Conservation (phyloP, 2,797 vertebrate species). For the Gastrophryne carolinensis region DNA sequence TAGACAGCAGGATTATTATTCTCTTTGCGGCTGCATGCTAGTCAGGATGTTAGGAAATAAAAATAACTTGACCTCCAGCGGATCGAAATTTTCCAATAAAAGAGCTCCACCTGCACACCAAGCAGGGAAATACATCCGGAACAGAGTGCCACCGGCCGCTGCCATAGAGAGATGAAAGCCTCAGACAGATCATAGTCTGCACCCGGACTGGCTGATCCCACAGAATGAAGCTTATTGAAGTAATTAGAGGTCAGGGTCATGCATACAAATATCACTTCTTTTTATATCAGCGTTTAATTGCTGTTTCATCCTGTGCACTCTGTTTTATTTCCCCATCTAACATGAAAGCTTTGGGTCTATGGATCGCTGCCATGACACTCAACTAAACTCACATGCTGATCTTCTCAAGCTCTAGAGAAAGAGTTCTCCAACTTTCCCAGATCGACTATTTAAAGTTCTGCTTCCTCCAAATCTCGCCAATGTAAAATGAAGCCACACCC, state of each 20-base stretch:
- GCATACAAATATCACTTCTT: conserved; percentile 16
- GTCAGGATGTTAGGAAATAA: conserved; percentile 16
- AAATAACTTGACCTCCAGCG: conserved; percentile 31
- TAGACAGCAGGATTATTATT: conserved; percentile 4
- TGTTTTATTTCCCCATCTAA: conserved; percentile 7
- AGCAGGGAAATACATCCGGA: neutral
- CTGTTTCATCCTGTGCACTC: conserved; percentile 20
- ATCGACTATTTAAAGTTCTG: neutral
- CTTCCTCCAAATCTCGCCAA: too few relatives aligned
- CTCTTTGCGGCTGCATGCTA: neutral
- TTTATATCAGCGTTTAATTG: conserved; percentile 38
- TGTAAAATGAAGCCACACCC: too few relatives aligned
- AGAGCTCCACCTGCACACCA: conserved; percentile 3
- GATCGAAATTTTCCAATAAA: conserved; percentile 9
- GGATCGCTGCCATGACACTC: conserved; percentile 13
- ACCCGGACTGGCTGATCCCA: neutral
- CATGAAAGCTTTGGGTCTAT: conserved; percentile 21
- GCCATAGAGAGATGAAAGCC: conserved; percentile 29
- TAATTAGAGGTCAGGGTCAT: conserved; percentile 1
- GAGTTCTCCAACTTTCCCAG: neutral
- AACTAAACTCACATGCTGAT: neutral
- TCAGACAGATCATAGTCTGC: conserved; percentile 5
- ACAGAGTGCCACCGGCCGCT: neutral
- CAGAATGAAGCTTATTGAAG: conserved; percentile 10
- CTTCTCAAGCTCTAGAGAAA: neutral